phyloP scores from a whole-genome alignment of 92 coral and sea anemone species.

The Epizoanthus ramosus region DNA sequence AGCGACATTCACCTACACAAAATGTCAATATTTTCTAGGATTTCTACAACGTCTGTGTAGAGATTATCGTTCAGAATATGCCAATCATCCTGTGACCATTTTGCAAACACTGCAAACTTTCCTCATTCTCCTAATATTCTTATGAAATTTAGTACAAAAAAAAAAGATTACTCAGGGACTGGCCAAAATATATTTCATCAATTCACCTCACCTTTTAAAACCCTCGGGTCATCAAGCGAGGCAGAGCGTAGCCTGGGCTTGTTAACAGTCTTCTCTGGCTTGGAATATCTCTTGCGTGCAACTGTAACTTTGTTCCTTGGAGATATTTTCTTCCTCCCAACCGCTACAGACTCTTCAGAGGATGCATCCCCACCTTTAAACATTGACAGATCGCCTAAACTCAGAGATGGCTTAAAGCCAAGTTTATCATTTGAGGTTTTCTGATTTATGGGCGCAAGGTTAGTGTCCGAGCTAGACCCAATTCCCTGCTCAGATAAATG shows the following conservation, averaged over 20 bases:
- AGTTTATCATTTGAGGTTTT: slow-evolving; percentile 39
- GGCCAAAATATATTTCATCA: not conserved
- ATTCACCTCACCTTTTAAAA: slow-evolving; percentile 57
- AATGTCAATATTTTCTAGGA: not conserved
- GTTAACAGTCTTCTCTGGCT: slow-evolving; percentile 22
- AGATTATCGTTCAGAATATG: too few relatives aligned
- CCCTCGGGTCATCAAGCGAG: slow-evolving; percentile 77
- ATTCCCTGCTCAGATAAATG: slow-evolving; percentile 56
- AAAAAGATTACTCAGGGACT: too few relatives aligned
- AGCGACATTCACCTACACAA: too few relatives aligned
- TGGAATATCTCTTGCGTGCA: slow-evolving; percentile 12
- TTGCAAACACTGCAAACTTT: not conserved
- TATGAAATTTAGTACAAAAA: too few relatives aligned
- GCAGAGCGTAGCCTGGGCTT: slow-evolving; percentile 77
- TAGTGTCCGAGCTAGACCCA: slow-evolving; percentile 57
- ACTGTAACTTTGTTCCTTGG: slow-evolving; percentile 14
- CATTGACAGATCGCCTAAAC: slow-evolving; percentile 78
- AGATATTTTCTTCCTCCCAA: slow-evolving; percentile 45
- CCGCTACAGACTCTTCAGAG: slow-evolving; percentile 69
- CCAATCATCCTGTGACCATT: too few relatives aligned
- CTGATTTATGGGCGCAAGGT: slow-evolving; percentile 31
- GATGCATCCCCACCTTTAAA: slow-evolving; percentile 68
- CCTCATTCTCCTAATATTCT: too few relatives aligned
- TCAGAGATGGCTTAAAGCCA: slow-evolving; percentile 73
- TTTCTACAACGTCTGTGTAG: not conserved